phyloP scores from a whole-genome alignment of 1,140 invertebrate species.

The Drosophila yakuba region DNA sequence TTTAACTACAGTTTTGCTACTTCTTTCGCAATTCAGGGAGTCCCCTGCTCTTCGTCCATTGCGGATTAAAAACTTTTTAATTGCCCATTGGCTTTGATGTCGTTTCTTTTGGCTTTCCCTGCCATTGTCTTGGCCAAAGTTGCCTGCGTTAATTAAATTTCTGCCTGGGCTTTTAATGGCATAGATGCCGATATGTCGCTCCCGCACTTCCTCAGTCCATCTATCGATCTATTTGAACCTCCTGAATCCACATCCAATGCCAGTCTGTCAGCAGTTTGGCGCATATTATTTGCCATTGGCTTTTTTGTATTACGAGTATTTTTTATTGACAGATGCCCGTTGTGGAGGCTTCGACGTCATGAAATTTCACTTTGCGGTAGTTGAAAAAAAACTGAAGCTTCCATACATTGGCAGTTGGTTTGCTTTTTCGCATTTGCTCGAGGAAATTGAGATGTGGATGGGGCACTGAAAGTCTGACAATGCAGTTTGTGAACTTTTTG shows the following conservation, averaged over 20 bases:
- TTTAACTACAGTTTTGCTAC: slow-evolving; percentile 11
- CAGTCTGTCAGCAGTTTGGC: slow-evolving; percentile 55
- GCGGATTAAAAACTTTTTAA: slow-evolving; percentile 67
- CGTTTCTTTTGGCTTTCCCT: slow-evolving; percentile 31
- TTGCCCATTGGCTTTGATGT: slow-evolving; percentile 60
- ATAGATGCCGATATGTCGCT: slow-evolving; percentile 64
- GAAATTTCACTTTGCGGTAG: slow-evolving; percentile 76
- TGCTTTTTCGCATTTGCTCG: slow-evolving; percentile 33
- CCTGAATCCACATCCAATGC: not conserved
- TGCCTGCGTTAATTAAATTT: slow-evolving; percentile 69
- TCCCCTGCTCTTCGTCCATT: slow-evolving; percentile 4
- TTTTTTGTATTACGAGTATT: slow-evolving; percentile 41
- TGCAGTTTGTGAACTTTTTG: slow-evolving; percentile 44
- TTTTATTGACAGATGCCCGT: slow-evolving; percentile 70
- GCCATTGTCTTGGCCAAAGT: slow-evolving; percentile 42
- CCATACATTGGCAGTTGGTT: slow-evolving; percentile 34
- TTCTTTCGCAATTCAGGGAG: not conserved
- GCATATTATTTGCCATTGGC: slow-evolving; percentile 72
- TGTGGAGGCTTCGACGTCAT: slow-evolving; percentile 39
- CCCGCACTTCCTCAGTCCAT: not conserved
- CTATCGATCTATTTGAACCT: slow-evolving; percentile 23
- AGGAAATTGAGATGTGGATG: slow-evolving; percentile 17
- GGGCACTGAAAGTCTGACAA: slow-evolving; percentile 29
- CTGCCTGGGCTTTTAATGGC: slow-evolving; percentile 54
- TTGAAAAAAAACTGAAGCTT: slow-evolving; percentile 38